Percentiles rank a stretch among this genome's conserved stretches.
Conservation (phyloP, 2,113 vertebrate species). For the Sardina pilchardus region DNA sequence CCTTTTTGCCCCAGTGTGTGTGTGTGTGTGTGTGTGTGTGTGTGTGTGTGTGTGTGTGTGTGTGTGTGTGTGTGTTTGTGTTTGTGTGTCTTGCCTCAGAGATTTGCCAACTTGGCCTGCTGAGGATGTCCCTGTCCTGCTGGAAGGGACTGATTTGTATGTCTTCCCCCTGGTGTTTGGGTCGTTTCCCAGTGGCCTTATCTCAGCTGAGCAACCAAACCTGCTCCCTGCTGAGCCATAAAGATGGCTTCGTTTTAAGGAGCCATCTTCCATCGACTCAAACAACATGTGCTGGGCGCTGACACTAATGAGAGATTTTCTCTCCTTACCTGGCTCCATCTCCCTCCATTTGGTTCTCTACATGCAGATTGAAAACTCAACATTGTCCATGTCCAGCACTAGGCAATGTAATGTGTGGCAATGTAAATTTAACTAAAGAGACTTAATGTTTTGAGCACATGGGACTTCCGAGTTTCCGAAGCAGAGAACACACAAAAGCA, state of each 20-base stretch:
- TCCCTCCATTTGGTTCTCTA: neutral
- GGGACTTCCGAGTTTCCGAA: neutral
- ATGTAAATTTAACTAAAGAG: neutral
- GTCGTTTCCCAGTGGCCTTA: neutral
- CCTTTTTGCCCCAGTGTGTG: neutral
- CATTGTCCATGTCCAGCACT: neutral
- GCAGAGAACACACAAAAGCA: neutral
- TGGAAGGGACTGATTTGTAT: neutral
- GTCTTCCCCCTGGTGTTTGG: conserved; percentile 10
- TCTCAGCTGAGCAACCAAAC: conserved; percentile 47
- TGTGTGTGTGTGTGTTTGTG: conserved; percentile 31
- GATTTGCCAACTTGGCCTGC: conserved; percentile 32
- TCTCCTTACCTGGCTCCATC: neutral
- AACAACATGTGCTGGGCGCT: neutral
- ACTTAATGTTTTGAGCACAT: neutral
- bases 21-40: neutral
- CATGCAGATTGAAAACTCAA: neutral
- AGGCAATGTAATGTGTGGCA: too few species aligned
- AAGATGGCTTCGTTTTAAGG: neutral
- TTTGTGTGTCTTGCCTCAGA: conserved; percentile 25
- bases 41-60: conserved; percentile 1
- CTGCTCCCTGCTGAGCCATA: conserved; percentile 35
- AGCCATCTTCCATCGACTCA: neutral
- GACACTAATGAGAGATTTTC: neutral
- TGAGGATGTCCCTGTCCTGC: neutral